A percentile compares a stretch with the other conserved stretches of the same genome.
phyloP scores from a whole-genome alignment of 64 coral and sea anemone species.

The Trachythela sp. region DNA sequence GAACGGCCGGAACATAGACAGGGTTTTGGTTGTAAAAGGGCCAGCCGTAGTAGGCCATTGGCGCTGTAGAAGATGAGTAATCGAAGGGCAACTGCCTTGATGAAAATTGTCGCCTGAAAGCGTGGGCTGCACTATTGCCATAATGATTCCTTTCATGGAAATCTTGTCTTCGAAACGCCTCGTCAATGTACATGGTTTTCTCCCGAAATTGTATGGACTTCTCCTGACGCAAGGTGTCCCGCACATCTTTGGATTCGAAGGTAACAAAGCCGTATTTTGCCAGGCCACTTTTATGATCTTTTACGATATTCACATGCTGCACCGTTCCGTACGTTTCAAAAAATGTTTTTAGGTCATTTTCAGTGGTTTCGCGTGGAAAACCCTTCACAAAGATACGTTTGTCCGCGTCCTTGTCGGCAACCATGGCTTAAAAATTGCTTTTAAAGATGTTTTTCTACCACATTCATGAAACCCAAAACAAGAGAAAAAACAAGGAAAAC shows the following conservation, averaged over 20 bases:
- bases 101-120: not conserved
- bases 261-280: constrained; percentile 96
- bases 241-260: constrained; percentile 87
- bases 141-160: constrained; percentile 20
- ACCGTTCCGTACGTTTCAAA: constrained; percentile 87
- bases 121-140: not conserved
- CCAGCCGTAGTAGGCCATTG: not conserved
- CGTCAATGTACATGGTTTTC: constrained; percentile 74
- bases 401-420: constrained; percentile 78
- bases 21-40: not conserved
- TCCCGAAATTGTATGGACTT: constrained; percentile 81
- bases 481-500: not conserved
- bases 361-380: constrained; percentile 88
- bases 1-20: not conserved
- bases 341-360: constrained; percentile 82
- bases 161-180: constrained; percentile 77
- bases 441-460: not conserved
- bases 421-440: not conserved
- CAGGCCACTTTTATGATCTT: constrained; percentile 76
- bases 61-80: not conserved
- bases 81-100: not conserved
- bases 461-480: not conserved
- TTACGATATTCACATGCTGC: constrained; percentile 86
- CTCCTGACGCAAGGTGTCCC: constrained; percentile 65
- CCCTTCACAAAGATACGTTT: constrained; percentile 99